A percentile compares a stretch with the other conserved stretches of the same genome.
Conservation (phyloP, 2,113 vertebrate species). For the Gambusia affinis region DNA sequence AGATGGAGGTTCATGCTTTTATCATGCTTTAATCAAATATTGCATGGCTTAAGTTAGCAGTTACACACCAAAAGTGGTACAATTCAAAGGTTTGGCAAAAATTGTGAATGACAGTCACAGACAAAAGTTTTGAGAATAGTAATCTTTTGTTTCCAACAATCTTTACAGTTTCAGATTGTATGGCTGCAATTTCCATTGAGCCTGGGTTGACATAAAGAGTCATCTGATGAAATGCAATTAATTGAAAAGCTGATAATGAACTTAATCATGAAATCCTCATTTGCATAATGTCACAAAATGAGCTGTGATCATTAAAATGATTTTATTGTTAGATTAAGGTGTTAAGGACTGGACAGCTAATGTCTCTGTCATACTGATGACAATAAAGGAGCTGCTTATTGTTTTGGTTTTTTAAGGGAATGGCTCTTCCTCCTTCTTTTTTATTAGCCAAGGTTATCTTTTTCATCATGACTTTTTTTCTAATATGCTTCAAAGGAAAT, state of each 20-base stretch:
- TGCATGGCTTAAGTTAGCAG: slow-evolving; percentile 1
- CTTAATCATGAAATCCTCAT: neutral
- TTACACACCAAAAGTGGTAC: neutral
- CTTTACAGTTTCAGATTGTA: neutral
- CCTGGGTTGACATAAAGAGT: neutral
- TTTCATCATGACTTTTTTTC: neutral
- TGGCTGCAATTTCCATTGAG: neutral
- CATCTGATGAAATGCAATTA: neutral
- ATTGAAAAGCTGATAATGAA: neutral
- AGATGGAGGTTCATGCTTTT: slow-evolving; percentile 11
- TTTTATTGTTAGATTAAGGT: neutral
- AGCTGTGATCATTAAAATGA: too few species aligned
- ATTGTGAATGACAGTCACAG: too few species aligned
- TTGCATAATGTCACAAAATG: neutral
- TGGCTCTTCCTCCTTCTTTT: too few species aligned
- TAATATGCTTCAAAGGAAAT: neutral
- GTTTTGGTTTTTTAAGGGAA: too few species aligned
- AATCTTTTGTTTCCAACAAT: neutral
- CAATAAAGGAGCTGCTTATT: too few species aligned
- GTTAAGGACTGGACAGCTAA: neutral
- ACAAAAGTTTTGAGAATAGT: neutral
- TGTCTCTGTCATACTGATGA: too few species aligned
- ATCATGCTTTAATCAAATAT: neutral
- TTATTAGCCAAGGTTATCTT: too few species aligned
- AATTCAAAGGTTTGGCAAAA: too few species aligned